phyloP scores from a whole-genome alignment of 1,140 invertebrate genomes.

The Oryctes rhinoceros region DNA sequence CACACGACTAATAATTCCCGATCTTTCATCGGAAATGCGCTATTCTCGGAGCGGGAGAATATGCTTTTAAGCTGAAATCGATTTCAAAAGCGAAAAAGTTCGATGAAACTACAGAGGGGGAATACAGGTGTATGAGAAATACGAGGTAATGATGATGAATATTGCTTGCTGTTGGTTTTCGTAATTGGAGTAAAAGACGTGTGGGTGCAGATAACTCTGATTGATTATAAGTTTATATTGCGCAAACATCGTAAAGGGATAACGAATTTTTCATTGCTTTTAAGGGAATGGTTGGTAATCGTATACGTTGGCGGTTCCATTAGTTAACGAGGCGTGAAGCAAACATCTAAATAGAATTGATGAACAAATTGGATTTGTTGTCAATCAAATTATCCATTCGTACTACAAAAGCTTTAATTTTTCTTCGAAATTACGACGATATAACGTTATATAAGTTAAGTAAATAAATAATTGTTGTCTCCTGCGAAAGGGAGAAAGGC shows the following conservation, averaged over 20 bases:
- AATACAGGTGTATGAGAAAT: neutral
- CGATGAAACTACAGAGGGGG: neutral
- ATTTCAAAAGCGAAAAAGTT: constrained; percentile 5
- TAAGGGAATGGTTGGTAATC: neutral
- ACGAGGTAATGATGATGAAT: constrained; percentile 9
- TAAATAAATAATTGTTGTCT: too few relatives aligned
- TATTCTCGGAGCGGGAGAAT: neutral
- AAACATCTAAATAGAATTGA: too few relatives aligned
- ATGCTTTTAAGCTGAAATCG: neutral
- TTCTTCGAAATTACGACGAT: too few relatives aligned
- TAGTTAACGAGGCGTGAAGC: neutral
- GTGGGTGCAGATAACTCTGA: neutral
- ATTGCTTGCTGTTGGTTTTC: neutral
- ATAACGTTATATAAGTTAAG: too few relatives aligned
- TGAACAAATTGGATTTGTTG: too few relatives aligned
- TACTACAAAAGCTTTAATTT: too few relatives aligned
- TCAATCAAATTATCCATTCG: too few relatives aligned
- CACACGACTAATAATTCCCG: neutral
- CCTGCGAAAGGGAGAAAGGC: too few relatives aligned
- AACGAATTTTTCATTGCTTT: neutral
- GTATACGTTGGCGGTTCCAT: neutral
- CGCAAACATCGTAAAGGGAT: neutral
- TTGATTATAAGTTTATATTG: neutral
- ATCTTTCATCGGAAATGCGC: neutral
- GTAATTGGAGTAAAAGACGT: neutral